phyloP scores from a whole-genome alignment of 2,113 vertebrate genomes.

The Octodon degus region DNA sequence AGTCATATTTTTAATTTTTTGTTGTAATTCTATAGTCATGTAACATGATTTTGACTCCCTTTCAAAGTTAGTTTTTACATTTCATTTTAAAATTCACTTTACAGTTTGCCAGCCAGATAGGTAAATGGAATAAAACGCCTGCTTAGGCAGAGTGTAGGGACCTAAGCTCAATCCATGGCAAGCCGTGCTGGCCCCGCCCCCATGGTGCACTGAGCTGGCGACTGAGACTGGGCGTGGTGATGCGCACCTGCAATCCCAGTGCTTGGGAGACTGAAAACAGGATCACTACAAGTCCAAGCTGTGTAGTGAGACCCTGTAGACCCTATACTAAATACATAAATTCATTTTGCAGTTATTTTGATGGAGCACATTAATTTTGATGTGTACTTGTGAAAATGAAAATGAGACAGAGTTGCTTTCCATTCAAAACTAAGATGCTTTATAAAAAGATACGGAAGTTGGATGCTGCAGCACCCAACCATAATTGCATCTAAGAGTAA shows the following conservation, averaged over 20 bases:
- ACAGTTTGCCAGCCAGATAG: no score
- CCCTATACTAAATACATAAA: no score
- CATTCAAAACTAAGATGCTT: background rate
- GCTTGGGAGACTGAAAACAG: no score
- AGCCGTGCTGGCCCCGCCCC: no score
- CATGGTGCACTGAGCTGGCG: no score
- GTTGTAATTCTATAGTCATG: background rate
- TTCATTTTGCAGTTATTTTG: background rate
- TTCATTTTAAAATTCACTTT: slow-evolving; percentile 19
- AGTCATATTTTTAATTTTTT: background rate
- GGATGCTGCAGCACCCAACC: background rate
- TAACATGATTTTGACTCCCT: background rate
- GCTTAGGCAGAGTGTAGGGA: background rate
- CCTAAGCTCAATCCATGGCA: no score
- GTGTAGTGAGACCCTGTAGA: no score
- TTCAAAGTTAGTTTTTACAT: background rate
- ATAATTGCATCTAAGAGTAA: background rate
- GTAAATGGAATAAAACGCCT: no score
- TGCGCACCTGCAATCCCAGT: no score
- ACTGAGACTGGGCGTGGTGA: no score
- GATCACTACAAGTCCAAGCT: no score
- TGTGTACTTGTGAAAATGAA: background rate
- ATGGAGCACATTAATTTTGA: background rate
- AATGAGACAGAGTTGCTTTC: background rate
- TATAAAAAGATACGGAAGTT: background rate